Conservation (phyloP, 2,797 vertebrate species). For the Pipistrellus pipistrellus region DNA sequence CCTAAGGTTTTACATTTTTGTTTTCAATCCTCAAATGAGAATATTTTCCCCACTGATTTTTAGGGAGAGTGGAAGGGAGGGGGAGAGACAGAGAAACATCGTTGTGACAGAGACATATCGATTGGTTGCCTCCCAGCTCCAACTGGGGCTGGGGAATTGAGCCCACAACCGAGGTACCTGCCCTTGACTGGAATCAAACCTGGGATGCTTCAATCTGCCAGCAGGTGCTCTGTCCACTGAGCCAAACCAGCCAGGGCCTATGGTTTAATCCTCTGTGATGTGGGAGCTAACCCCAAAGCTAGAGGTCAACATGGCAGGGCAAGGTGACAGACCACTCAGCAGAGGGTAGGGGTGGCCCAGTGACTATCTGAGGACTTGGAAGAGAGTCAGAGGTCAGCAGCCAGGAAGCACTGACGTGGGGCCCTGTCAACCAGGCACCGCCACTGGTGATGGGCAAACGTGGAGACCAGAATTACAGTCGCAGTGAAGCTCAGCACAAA, state of each 20-base stretch:
- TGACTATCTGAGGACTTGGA: background rate
- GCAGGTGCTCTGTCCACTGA: too few species aligned
- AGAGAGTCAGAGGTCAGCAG: background rate
- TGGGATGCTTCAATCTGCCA: too few species aligned
- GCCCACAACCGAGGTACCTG: too few species aligned
- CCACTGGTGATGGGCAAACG: background rate
- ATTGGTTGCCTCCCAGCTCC: too few species aligned
- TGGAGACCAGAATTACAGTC: background rate
- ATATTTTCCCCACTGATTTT: too few species aligned
- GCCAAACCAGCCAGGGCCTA: background rate
- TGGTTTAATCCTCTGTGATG: background rate
- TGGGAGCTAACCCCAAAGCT: background rate
- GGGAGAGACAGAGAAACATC: too few species aligned
- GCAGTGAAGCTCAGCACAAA: background rate
- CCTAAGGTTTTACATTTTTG: background rate
- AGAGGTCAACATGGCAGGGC: background rate
- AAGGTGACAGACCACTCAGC: background rate
- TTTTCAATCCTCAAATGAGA: too few species aligned
- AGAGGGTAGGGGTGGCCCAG: background rate
- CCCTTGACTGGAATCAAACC: too few species aligned
- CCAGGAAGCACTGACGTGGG: background rate
- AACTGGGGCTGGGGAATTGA: too few species aligned
- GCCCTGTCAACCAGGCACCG: background rate
- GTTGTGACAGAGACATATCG: too few species aligned
- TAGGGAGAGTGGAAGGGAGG: too few species aligned